phyloP scores from a whole-genome alignment of 1,140 invertebrate genomes.

The Drosophila arizonae region DNA sequence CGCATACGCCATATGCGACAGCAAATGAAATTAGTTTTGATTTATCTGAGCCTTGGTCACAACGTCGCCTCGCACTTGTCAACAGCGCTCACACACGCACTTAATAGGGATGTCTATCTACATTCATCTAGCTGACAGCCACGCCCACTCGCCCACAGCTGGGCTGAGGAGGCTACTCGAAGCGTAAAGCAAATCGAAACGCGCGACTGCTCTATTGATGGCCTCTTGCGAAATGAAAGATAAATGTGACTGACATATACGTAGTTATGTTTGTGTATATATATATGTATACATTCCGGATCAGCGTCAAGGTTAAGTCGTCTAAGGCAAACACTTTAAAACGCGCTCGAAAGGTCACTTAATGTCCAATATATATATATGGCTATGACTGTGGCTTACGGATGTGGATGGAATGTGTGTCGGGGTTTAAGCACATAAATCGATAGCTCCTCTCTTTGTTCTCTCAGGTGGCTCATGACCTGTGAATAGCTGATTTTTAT shows the following conservation, averaged over 20 bases:
- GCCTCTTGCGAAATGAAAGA: constrained; percentile 3
- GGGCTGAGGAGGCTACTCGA: constrained; percentile 13
- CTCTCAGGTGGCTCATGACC: constrained; percentile 31
- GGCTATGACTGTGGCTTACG: not conserved
- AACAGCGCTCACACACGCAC: constrained; percentile 21
- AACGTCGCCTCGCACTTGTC: constrained; percentile 49
- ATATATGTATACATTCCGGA: constrained; percentile 23
- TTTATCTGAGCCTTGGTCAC: constrained; percentile 39
- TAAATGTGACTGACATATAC: not conserved
- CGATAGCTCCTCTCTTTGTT: constrained; percentile 27
- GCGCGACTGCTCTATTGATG: constrained; percentile 22
- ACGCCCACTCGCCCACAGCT: constrained; percentile 19
- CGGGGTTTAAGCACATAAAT: constrained; percentile 25
- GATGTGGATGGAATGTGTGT: constrained; percentile 13
- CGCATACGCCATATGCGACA: constrained; percentile 59
- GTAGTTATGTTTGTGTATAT: not conserved
- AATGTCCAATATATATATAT: constrained; percentile 35
- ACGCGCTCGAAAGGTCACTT: constrained; percentile 28
- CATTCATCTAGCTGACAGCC: constrained; percentile 30
- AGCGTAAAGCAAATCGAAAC: constrained; percentile 1
- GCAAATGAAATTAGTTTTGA: constrained; percentile 61
- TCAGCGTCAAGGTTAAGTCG: constrained; percentile 67
- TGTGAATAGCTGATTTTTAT: constrained; percentile 37
- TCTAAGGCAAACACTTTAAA: constrained; percentile 31
- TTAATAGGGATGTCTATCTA: not conserved